Conservation (phyloP, 2,888 invertebrate species). For the Parochlus steinenii region DNA sequence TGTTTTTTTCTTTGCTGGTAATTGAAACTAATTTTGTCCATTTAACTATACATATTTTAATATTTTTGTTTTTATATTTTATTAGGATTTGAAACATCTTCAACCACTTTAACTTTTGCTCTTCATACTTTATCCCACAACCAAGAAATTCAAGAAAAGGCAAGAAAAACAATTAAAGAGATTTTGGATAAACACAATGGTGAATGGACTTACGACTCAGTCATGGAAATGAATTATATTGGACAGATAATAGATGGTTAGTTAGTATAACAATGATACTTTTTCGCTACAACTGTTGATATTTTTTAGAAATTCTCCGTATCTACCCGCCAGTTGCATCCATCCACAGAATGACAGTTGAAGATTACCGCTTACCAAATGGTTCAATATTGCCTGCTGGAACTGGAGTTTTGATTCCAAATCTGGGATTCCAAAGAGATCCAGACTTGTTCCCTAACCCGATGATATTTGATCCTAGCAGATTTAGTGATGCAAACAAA, state of each 20-base stretch:
- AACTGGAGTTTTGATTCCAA: constrained; percentile 32
- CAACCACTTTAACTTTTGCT: constrained; percentile 7
- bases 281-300: no score
- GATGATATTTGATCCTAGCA: constrained; percentile 36
- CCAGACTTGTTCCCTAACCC: constrained; percentile 37
- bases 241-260: constrained; percentile 11
- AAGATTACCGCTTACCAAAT: constrained; percentile 20
- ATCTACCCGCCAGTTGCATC: constrained; percentile 3
- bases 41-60: no score
- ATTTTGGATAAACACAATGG: background rate
- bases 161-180: constrained; percentile 1
- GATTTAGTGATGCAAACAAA: constrained; percentile 36
- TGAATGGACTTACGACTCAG: constrained; percentile 1
- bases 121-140: constrained; percentile 7
- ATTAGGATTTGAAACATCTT: constrained; percentile 22
- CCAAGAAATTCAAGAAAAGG: constrained; percentile 8
- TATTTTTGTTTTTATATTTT: no score
- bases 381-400: constrained; percentile 31
- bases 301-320: no score
- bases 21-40: no score
- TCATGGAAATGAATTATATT: constrained; percentile 5
- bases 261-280: no score
- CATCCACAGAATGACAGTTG: constrained; percentile 1
- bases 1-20: constrained; percentile 42
- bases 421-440: constrained; percentile 35